phyloP scores from a whole-genome alignment of 2,888 invertebrate genomes.

The Didymodactylos carnosus region DNA sequence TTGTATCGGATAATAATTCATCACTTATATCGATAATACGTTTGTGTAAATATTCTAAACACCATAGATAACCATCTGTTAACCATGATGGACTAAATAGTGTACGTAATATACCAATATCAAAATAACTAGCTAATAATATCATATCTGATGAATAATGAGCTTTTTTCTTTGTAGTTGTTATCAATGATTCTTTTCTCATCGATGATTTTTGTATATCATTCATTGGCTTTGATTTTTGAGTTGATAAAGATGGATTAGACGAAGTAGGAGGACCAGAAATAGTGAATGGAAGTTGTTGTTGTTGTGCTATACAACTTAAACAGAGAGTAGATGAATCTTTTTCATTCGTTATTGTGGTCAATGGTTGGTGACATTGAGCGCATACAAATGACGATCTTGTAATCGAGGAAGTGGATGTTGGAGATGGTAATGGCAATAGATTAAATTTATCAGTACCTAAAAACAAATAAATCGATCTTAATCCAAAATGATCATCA shows the following conservation, averaged over 20 bases:
- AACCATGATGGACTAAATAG: constrained; percentile 90
- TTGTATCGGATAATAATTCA: not conserved
- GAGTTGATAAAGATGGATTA: no score
- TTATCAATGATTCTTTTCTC: not conserved
- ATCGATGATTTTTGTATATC: not conserved
- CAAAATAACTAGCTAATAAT: constrained; percentile 39
- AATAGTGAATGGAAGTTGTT: no score
- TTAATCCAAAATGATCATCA: no score
- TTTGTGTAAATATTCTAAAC: constrained; percentile 10
- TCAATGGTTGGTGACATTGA: not conserved
- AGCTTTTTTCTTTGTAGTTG: not conserved
- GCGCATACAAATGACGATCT: not conserved
- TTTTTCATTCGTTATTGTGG: not conserved
- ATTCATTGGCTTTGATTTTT: not conserved
- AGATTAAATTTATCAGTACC: not conserved
- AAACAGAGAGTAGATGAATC: not conserved
- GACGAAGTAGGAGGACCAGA: no score
- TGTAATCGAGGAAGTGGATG: not conserved
- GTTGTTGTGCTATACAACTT: not conserved
- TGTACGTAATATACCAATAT: constrained; percentile 82
- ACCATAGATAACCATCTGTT: constrained; percentile 53
- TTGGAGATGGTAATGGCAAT: not conserved
- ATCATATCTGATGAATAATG: not conserved
- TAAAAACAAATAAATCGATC: not conserved
- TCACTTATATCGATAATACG: constrained; percentile 12